Percentiles rank a stretch among this genome's conserved stretches.
These are phyloP conservation scores for Lophius americanus DNA, from an alignment of 2,797 vertebrate genomes.

Conservation along the genomic window DNA sequence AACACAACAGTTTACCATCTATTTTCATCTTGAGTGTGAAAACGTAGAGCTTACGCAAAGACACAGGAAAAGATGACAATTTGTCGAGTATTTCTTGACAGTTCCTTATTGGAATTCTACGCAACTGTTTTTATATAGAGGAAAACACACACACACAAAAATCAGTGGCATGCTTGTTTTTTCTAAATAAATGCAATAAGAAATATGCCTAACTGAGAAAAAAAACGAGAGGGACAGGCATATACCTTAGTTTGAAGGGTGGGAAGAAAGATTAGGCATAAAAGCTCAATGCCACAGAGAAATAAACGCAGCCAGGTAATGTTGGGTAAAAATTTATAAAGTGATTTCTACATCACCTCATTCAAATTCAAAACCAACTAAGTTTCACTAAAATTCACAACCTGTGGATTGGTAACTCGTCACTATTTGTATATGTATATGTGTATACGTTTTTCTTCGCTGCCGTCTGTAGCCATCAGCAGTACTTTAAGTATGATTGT, in stretches of 20 bases:
- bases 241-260: background rate
- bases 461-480: conserved; percentile 15
- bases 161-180: background rate
- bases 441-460: background rate
- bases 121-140: background rate
- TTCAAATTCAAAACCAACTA: background rate
- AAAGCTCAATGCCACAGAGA: background rate
- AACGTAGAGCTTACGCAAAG: conserved; percentile 38
- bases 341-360: background rate
- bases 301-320: background rate
- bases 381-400: background rate
- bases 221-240: background rate
- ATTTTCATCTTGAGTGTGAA: conserved; percentile 57
- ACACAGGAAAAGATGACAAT: conserved; percentile 8
- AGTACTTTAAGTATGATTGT: conserved; percentile 3
- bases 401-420: background rate
- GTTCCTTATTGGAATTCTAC: background rate
- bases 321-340: background rate
- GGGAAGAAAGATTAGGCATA: background rate
- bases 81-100: conserved; percentile 16
- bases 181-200: background rate
- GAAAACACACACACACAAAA: background rate
- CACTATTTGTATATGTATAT: no score
- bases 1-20: conserved; percentile 50
- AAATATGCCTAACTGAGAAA: background rate